A percentile compares a stretch with the other conserved stretches of the same genome.
Evolutionary conservation across 2,113 vertebrate species (phyloP).

Genomic region (Hydrolagus affinis): DNA sequence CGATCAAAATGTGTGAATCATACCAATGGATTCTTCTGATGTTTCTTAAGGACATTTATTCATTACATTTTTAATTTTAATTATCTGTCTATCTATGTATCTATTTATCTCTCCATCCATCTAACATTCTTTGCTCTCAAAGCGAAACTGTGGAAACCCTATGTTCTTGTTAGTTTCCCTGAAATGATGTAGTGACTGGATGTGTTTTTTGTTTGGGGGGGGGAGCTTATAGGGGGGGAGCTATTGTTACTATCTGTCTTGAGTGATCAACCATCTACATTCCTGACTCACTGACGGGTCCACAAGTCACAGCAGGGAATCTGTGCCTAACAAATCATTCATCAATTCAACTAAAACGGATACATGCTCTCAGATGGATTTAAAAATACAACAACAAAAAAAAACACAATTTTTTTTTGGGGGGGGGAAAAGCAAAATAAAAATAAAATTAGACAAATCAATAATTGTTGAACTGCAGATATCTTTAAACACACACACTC

Average conservation of each 20-base stretch:
- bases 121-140: too few species aligned
- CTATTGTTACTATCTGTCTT: slow-evolving; percentile 7
- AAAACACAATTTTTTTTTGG: slow-evolving; percentile 11
- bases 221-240: too few species aligned
- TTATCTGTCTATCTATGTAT: background rate
- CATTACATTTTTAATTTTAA: too few species aligned
- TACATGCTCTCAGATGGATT: slow-evolving; percentile 18
- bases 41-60: background rate
- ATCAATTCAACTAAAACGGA: slow-evolving; percentile 27
- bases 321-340: slow-evolving; percentile 27
- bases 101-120: background rate
- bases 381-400: too few species aligned
- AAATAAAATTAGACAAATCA: background rate
- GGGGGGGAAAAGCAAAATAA: background rate
- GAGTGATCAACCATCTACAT: slow-evolving; percentile 15
- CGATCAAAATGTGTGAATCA: background rate
- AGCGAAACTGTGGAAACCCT: too few species aligned
- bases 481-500: background rate
- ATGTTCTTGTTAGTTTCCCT: background rate
- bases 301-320: slow-evolving; percentile 18
- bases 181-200: slow-evolving; percentile 10
- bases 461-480: slow-evolving; percentile 6
- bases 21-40: background rate
- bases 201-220: slow-evolving; percentile 23
- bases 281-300: slow-evolving; percentile 17